Evolutionary conservation across 2,888 invertebrate genomes (phyloP).

Genomic region (Craniophora ligustri): DNA sequence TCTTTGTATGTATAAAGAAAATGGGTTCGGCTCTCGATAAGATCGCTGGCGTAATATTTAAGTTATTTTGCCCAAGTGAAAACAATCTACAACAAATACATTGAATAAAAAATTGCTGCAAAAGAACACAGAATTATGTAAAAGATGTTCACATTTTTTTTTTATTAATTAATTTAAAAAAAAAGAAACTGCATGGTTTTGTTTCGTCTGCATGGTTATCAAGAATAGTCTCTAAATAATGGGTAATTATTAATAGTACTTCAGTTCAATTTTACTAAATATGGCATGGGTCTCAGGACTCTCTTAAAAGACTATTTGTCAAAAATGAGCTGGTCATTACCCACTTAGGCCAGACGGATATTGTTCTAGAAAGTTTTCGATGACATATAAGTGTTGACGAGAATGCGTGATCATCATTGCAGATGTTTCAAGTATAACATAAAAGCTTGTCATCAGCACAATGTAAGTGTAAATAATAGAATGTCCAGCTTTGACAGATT

Average conservation of each 20-base stretch:
- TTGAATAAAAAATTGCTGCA: too few relatives aligned
- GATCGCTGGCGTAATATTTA: not conserved
- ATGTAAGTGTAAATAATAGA: slow-evolving; percentile 38
- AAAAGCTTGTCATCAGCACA: slow-evolving; percentile 26
- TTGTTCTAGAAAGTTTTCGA: not conserved
- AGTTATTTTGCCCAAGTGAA: not conserved
- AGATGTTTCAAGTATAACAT: not conserved
- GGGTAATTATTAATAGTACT: too few relatives aligned
- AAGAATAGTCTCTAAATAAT: too few relatives aligned
- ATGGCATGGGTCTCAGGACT: too few relatives aligned
- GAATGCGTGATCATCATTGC: not conserved
- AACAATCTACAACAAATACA: not conserved
- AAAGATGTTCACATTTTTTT: too few relatives aligned
- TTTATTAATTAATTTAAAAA: too few relatives aligned
- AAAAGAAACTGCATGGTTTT: too few relatives aligned
- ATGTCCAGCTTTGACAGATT: slow-evolving; percentile 31
- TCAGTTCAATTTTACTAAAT: too few relatives aligned
- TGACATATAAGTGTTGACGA: not conserved
- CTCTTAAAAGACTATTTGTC: too few relatives aligned
- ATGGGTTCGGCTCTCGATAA: not conserved
- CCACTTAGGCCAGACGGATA: not conserved
- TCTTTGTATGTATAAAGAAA: not conserved
- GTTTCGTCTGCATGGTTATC: too few relatives aligned
- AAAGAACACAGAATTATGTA: too few relatives aligned
- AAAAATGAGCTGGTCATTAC: too few relatives aligned